Base-by-base conservation (phyloP, 2,113 vertebrate genomes). In the Paramisgurnus dabryanus region DNA sequence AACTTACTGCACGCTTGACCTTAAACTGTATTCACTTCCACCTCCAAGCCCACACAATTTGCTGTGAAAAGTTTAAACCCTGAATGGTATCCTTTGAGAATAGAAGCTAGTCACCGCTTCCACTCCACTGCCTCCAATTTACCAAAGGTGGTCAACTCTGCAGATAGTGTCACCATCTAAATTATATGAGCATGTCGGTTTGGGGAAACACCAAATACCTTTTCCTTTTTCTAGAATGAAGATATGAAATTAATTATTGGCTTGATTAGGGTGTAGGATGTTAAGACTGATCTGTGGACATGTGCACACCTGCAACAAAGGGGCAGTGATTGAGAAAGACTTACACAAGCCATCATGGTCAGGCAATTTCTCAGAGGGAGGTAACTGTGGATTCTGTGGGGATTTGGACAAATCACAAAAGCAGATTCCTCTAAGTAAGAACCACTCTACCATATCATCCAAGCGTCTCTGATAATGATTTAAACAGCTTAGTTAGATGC, bases 51-150 rank as follows among this genome's bases (percentile, higher is more conserved):
- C 66, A 79, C 65, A 65, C 63, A 61, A 76, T 77, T 82, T 40
- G 22, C 64, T 58, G 49, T 68, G 70, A 76, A 78, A 84, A 81
- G 81, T 68, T 73, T 66, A 73, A 83, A 57, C 80, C 70, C 63
- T 80, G 66, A 76, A 73, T 55, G 64, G 50, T 13, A 6, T 80
- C 77, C 70, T 79, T 41, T 53, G 88, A 86, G 79, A 89, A 88
- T 88, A 84, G 85, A 88, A 82, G 76, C 75, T 61, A 84, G 85
- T 83, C 67, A n/a, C 86, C 81, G 92, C 91, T 93, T 93, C 91
- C 93, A 92, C 90, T 92, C 89, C 91, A 91, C 85, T 92, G 91
- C 90, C 87, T 93, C 88, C 91, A 92, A 92, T 94, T 93, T 92
- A 90, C 89, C 87, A 87, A 88, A 89, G 90, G 91, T 93, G 90